Evolutionary conservation across 2,797 vertebrate genomes (phyloP).

Genomic region (Pristis pectinata): DNA sequence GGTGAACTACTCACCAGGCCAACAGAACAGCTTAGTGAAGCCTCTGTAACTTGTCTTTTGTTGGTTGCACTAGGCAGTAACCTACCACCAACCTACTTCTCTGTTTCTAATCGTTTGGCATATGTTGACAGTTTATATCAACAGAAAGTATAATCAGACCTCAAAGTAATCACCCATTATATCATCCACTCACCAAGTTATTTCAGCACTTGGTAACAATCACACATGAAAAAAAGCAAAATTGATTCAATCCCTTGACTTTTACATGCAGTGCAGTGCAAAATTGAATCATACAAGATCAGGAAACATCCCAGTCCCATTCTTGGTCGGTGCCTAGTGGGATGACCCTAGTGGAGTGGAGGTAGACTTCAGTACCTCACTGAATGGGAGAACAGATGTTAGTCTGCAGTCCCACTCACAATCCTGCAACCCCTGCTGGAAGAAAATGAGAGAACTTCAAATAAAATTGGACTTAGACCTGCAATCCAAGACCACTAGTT

Average conservation of each 20-base stretch:
- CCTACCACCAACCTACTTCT: neutral
- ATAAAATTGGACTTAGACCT: neutral
- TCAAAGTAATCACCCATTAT: neutral
- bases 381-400: no score
- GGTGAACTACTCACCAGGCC: neutral
- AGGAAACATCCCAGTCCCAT: neutral
- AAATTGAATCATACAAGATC: neutral
- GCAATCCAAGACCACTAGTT: no score
- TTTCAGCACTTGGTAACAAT: neutral
- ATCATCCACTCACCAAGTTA: neutral
- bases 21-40: neutral
- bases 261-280: neutral
- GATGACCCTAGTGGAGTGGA: no score
- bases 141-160: neutral
- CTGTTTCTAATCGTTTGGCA: neutral
- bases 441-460: neutral
- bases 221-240: neutral
- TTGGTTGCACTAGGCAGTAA: neutral
- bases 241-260: neutral
- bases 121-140: neutral
- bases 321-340: no score
- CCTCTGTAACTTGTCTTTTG: neutral
- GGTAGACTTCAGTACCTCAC: no score
- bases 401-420: neutral
- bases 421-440: neutral